A percentile compares a stretch with the other conserved stretches of the same genome.
These are phyloP conservation scores for Strix uralensis DNA, from an alignment of 2,113 vertebrate species.

Conservation along the genomic window DNA sequence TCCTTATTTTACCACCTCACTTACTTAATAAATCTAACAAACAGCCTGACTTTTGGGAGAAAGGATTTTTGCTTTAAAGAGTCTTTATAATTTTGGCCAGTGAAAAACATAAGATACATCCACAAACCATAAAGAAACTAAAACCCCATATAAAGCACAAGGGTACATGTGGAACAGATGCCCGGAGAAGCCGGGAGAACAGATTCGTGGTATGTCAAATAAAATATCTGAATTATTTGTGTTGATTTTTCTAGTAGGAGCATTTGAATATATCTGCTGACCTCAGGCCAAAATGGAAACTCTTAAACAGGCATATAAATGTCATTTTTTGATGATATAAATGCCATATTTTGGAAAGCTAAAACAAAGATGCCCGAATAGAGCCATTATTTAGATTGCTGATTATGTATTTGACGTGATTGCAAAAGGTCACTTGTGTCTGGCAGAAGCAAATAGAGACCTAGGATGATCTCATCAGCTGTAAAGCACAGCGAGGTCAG, in stretches of 20 bases:
- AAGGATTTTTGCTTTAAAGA: neutral
- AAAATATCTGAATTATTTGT: neutral
- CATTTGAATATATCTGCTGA: slow-evolving; percentile 2
- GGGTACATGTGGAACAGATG: neutral
- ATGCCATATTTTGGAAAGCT: neutral
- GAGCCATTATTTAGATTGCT: slow-evolving; percentile 54
- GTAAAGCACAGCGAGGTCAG: slow-evolving; percentile 2
- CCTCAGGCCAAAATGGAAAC: slow-evolving; percentile 17
- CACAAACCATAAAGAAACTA: neutral
- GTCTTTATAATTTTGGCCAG: neutral
- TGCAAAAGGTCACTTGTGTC: slow-evolving; percentile 22
- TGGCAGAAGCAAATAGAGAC: neutral
- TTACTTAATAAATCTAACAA: neutral
- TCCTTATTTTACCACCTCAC: neutral
- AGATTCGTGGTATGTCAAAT: neutral
- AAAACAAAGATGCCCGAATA: slow-evolving; percentile 20
- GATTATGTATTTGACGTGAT: neutral
- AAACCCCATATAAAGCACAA: neutral
- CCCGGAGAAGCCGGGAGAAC: neutral
- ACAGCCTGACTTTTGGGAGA: neutral
- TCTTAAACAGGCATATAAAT: slow-evolving; percentile 19
- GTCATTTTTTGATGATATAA: slow-evolving; percentile 2
- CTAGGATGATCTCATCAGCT: slow-evolving; percentile 49
- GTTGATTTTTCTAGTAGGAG: neutral
- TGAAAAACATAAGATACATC: neutral